Percentiles rank a stretch among this genome's conserved stretches.
These are phyloP conservation scores for Regulus satrapa DNA, from an alignment of 2,113 vertebrate species.

Conservation along the genomic window DNA sequence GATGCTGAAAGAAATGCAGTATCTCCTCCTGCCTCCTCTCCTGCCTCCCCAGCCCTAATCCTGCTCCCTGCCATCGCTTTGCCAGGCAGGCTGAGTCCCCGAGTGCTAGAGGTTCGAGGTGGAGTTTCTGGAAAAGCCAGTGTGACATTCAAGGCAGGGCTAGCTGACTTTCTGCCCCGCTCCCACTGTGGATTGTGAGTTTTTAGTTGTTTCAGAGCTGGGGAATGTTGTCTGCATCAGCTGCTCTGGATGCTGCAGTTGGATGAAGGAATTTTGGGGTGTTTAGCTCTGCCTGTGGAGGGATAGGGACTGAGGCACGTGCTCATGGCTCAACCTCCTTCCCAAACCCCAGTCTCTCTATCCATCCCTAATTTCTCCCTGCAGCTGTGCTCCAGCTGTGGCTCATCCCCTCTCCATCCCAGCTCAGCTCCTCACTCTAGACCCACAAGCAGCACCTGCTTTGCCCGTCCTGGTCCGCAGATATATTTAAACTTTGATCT, in stretches of 20 bases:
- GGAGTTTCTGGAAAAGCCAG: neutral
- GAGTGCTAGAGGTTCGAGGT: neutral
- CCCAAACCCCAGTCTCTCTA: neutral
- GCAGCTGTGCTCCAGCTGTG: neutral
- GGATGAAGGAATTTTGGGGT: neutral
- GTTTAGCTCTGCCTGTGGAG: fast-evolving
- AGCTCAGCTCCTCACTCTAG: fast-evolving
- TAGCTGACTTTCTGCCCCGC: neutral
- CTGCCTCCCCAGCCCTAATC: neutral
- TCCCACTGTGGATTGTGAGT: fast-evolving
- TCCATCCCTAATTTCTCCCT: neutral
- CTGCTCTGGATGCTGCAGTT: neutral
- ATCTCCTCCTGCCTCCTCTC: neutral
- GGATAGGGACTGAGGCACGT: neutral
- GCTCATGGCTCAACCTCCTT: neutral
- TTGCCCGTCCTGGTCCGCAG: neutral
- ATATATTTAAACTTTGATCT: slow-evolving; percentile 54
- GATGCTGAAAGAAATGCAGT: neutral
- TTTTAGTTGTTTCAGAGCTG: neutral
- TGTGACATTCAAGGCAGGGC: neutral
- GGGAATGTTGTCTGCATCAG: neutral
- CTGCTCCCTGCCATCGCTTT: neutral
- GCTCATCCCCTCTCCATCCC: neutral
- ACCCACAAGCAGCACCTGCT: slow-evolving; percentile 2
- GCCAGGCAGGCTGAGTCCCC: neutral